Evolutionary conservation across 2,797 vertebrate species (phyloP), one percentile per base, ranked within the genome.

Genomic region (Mallotus villosus): DNA sequence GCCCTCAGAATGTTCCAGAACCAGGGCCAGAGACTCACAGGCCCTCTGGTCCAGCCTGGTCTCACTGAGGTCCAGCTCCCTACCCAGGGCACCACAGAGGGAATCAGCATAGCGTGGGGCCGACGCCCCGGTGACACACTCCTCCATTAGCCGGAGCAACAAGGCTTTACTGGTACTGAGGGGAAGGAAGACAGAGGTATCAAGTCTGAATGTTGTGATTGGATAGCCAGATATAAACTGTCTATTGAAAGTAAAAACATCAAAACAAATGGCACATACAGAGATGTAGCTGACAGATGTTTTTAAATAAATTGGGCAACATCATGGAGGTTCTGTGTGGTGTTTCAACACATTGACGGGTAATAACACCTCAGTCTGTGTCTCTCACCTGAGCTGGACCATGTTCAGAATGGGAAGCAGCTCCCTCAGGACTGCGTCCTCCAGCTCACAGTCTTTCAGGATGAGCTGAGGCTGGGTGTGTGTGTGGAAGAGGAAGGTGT

Each of bases 61-160:
- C 76, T 88, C 73, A 80, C 90, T 89, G 73, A 91, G 81, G 74
- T 90, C 87, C 83, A 91, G 63, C 34, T 87, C 70, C 70, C 66
- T 74, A 72, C 57, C 72, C 74, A 89, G 70, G 3, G 87, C 84
- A 72, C 2, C 11, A 16, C 73, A 79, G 72, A 90, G 77, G 72
- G 73, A 73, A 53, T 1, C 19, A 7, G 77, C 63, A 9, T 68
- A 71, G n/a, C 72, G 27, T 29, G 27, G 27, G 27, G 27, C 81
- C 51, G 63, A 9, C 22, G 62, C 22, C 34, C 69, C 63, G 53
- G 14, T 65, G 71, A 81, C 58, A 65, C 2, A 53, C 14, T 17
- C 59, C 62, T 49, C 57, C 74, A 88, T 1, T 67, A 89, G 80
- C 71, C 73, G 83, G 32, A 85, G 53, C 11, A 87, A 67, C 63